Evolutionary conservation across 2,888 invertebrate species (phyloP).

Genomic region (Luffia ferchaultella): DNA sequence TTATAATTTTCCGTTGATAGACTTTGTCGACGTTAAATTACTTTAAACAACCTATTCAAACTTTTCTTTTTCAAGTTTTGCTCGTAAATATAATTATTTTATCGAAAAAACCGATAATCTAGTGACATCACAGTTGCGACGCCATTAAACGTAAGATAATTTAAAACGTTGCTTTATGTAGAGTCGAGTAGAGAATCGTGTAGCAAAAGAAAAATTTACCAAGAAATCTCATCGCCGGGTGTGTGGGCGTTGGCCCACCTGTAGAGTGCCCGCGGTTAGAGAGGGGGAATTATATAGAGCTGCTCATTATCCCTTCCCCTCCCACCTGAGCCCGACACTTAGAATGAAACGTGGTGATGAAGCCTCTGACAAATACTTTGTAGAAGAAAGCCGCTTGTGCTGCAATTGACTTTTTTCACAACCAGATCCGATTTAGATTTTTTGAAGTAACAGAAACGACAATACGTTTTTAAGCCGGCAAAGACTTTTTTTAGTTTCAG

Average conservation of each 20-base stretch:
- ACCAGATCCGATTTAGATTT: background rate
- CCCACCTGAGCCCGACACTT: background rate
- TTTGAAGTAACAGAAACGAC: background rate
- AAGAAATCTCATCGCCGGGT: background rate
- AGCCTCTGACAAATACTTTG: background rate
- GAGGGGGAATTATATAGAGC: background rate
- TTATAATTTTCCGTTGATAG: too few species aligned
- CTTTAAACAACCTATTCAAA: too few species aligned
- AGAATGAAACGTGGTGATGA: background rate
- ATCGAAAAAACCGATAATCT: too few species aligned
- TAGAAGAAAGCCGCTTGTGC: background rate
- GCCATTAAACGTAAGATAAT: background rate
- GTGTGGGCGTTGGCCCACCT: background rate
- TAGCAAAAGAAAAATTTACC: background rate
- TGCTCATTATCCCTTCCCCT: background rate
- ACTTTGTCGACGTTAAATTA: too few species aligned
- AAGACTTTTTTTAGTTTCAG: background rate
- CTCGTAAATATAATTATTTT: too few species aligned
- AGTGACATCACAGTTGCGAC: too few species aligned
- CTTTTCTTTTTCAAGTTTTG: too few species aligned
- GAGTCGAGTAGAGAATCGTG: background rate
- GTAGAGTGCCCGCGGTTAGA: background rate
- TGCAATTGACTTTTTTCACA: background rate
- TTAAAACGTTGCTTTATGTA: background rate
- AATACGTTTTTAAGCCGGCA: background rate